Conservation (phyloP, 2,113 vertebrate species). For the Circaetus cinerascens region DNA sequence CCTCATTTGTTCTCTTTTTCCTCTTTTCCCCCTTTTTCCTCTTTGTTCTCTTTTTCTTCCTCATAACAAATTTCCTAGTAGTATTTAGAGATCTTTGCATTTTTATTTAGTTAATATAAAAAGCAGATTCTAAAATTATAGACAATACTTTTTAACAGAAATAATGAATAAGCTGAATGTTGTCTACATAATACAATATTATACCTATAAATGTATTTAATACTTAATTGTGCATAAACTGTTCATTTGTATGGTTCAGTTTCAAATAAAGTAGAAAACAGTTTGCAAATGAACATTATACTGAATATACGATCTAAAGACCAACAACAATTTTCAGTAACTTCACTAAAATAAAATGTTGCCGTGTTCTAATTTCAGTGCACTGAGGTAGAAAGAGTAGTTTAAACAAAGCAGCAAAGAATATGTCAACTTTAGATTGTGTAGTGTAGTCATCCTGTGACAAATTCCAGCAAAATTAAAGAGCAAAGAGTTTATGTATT, state of each 20-base stretch:
- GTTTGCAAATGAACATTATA: background rate
- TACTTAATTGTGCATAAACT: background rate
- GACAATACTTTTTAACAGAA: background rate
- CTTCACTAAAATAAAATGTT: background rate
- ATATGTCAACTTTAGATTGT: background rate
- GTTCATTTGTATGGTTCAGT: background rate
- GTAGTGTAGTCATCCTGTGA: background rate
- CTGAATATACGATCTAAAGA: background rate
- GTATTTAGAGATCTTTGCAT: background rate
- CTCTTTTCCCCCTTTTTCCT: background rate
- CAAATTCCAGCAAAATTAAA: background rate
- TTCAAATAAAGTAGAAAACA: background rate
- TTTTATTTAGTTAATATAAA: background rate
- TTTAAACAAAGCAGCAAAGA: background rate
- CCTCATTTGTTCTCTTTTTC: background rate
- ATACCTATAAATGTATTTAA: background rate
- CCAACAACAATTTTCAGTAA: rapidly evolving
- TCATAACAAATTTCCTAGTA: background rate
- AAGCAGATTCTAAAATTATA: background rate
- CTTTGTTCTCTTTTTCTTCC: background rate
- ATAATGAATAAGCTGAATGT: background rate
- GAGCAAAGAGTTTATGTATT: background rate
- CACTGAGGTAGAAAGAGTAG: background rate
- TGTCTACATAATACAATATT: background rate
- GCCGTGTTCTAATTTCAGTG: background rate